Evolutionary conservation across 2,113 vertebrate species (phyloP), one percentile per base, ranked within the genome.

Genomic region (Natator depressus): DNA sequence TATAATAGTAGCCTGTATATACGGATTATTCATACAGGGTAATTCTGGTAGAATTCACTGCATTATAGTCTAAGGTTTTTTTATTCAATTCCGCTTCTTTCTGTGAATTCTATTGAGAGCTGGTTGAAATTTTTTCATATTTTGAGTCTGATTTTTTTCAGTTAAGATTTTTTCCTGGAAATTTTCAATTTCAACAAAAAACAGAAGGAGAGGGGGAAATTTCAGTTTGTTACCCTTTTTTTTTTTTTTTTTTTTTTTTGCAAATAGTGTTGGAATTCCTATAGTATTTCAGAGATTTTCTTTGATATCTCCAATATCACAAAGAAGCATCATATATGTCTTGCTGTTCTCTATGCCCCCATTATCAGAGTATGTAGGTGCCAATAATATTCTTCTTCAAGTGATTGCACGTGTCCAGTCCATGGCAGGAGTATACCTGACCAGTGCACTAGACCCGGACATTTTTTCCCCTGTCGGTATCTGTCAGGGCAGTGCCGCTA

Each of bases 231-330:
- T 31, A 14, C 27, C 25, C 27, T 27, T 27, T 57, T 62, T 29
- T 55, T 53, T 53, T 53, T 50, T 50, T 50, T 50, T 50, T 50
- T 50, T 50, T 50, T 50, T 13, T 50, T 53, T 20, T 53, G 16
- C 51, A 55, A 59, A 27, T 59, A 10, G 62, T 76, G 84, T 80
- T 46, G 90, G 75, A 46, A 84, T 82, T 91, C 82, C 69, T 0
- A 0, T 10, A 12, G 1, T 47, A 19, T 59, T 54, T 22, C 47
- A 47, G 53, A 88, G n/a, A 17, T 27, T 53, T 20, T 20, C 0
- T 0, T 47, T 0, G 3, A n/a, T 62, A 62, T 62, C 59, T 62
- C 29, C 13, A 62, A 13, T 59, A 35, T 62, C 27, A 31, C 31
- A 65, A n/a, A 65, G 62, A 65, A 35, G 31, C 62, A n/a, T 35